phyloP scores from a whole-genome alignment of 2,797 vertebrate species.

The Philypnodon macrostomus region DNA sequence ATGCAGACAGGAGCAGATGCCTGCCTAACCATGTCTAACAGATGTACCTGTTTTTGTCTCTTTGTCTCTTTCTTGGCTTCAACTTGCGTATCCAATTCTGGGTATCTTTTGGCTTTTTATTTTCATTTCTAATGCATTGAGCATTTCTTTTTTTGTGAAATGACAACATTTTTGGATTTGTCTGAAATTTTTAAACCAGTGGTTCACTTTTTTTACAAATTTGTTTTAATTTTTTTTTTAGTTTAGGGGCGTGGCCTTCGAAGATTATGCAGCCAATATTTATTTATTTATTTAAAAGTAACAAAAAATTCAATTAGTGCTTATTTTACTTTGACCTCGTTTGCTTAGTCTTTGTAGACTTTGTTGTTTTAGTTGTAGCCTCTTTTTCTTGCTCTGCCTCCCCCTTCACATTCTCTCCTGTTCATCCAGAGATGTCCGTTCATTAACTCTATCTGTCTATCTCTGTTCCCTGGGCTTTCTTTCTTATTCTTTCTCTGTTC shows the following conservation, averaged over 20 bases:
- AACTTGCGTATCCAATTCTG: constrained; percentile 77
- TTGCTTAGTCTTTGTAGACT: constrained; percentile 25
- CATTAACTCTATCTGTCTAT: constrained; percentile 61
- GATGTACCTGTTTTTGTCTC: constrained; percentile 73
- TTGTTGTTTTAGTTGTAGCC: constrained; percentile 36
- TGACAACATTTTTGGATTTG: constrained; percentile 26
- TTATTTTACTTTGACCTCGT: constrained; percentile 13
- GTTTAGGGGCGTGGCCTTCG: constrained; percentile 58
- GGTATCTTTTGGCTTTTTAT: constrained; percentile 55
- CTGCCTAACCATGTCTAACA: constrained; percentile 73
- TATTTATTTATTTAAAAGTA: constrained; percentile 25
- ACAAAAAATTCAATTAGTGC: constrained; percentile 13
- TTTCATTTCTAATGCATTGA: constrained; percentile 36
- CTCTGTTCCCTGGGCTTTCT: constrained; percentile 53
- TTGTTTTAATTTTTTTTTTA: constrained; percentile 68
- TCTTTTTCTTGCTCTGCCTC: constrained; percentile 68
- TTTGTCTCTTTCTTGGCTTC: constrained; percentile 74
- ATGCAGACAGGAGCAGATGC: constrained; percentile 62
- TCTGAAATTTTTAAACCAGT: constrained; percentile 54
- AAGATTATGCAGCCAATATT: constrained; percentile 53
- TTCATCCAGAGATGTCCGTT: constrained; percentile 64
- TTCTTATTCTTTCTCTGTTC: constrained; percentile 32
- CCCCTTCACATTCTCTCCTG: constrained; percentile 65
- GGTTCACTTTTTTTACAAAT: constrained; percentile 65
- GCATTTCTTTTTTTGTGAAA: constrained; percentile 46